Conservation (phyloP, 2,888 invertebrate species). For the Drosophila lutescens region DNA sequence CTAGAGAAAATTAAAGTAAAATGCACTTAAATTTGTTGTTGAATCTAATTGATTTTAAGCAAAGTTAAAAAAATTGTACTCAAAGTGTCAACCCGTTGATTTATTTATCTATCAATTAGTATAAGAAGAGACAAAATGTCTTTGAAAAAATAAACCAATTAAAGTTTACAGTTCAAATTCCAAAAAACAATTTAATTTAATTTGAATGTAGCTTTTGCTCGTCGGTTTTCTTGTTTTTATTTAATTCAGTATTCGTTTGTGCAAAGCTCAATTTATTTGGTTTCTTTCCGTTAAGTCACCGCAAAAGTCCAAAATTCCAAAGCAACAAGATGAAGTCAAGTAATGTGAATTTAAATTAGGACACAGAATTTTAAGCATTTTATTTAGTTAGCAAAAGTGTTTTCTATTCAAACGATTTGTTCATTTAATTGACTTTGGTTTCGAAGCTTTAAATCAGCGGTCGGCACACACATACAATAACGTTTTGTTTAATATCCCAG, state of each 20-base stretch:
- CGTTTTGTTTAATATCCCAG: no score
- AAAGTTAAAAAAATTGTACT: no score
- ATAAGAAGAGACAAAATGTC: neutral
- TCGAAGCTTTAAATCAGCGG: neutral
- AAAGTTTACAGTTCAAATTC: conserved; percentile 16
- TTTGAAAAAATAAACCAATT: conserved; percentile 18
- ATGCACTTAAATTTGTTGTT: no score
- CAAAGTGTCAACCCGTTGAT: neutral
- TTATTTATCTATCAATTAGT: conserved; percentile 2
- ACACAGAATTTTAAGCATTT: conserved; percentile 1
- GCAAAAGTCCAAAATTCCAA: conserved; percentile 8
- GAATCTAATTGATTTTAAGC: no score
- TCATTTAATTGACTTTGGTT: conserved; percentile 12
- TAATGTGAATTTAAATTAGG: conserved; percentile 20
- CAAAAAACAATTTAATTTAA: conserved; percentile 19
- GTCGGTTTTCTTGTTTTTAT: conserved; percentile 4
- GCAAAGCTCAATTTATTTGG: conserved; percentile 17
- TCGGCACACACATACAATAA: no score
- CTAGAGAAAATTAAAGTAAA: no score
- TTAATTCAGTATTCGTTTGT: conserved; percentile 6
- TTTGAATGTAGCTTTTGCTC: conserved; percentile 5
- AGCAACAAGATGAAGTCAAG: neutral
- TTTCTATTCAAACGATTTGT: conserved; percentile 15
- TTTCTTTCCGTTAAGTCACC: conserved; percentile 2
- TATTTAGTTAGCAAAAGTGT: conserved; percentile 14